phyloP scores from a whole-genome alignment of 2,797 vertebrate genomes.

The Lithobates pipiens region DNA sequence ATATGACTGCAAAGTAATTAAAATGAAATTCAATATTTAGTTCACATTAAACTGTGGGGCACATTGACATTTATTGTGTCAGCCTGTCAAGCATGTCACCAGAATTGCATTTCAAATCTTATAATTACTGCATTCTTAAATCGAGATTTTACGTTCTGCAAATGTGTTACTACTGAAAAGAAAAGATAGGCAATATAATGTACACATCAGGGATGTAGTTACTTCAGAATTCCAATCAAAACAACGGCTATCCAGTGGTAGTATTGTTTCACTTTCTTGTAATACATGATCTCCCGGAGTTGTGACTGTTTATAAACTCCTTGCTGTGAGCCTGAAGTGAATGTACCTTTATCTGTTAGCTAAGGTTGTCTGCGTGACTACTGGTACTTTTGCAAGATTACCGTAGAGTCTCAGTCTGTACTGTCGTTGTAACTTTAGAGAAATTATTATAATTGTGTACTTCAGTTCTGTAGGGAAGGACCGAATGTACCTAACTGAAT shows the following conservation, averaged over 20 bases:
- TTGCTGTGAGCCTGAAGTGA: conserved; percentile 29
- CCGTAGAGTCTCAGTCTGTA: background rate
- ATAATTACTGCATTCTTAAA: background rate
- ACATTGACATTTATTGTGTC: background rate
- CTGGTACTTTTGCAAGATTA: background rate
- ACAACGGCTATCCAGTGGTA: background rate
- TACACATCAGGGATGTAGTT: background rate
- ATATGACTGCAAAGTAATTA: background rate
- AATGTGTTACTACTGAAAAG: background rate
- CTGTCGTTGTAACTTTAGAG: conserved; percentile 1
- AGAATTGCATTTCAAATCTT: background rate
- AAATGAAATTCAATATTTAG: background rate
- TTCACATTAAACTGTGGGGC: background rate
- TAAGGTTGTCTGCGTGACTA: conserved; percentile 6
- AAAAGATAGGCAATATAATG: background rate
- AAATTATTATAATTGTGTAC: conserved; percentile 8
- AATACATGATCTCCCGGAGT: background rate
- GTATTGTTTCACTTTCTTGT: conserved; percentile 5
- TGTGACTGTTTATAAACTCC: background rate
- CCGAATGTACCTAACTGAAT: background rate
- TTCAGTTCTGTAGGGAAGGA: background rate
- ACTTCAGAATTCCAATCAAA: background rate
- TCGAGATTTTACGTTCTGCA: background rate
- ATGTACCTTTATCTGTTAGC: conserved; percentile 14
- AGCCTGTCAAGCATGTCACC: background rate